A percentile compares a stretch with the other conserved stretches of the same genome.
phyloP scores from a whole-genome alignment of 2,888 invertebrate genomes.

The Acleris holmiana region DNA sequence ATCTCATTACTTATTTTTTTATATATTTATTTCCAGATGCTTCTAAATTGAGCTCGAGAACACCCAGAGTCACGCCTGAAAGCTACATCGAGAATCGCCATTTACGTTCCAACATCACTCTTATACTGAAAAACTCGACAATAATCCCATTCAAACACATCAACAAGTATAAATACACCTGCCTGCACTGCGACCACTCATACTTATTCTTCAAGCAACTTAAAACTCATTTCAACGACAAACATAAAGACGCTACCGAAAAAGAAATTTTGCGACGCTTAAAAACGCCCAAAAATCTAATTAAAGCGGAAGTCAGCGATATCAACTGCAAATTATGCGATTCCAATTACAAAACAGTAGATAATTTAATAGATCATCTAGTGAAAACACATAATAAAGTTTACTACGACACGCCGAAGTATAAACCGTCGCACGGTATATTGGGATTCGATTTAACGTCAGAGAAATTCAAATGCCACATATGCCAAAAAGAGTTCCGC shows the following conservation, averaged over 20 bases:
- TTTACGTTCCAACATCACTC: conserved; percentile 41
- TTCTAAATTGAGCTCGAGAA: conserved; percentile 10
- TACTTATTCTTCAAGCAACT: conserved; percentile 41
- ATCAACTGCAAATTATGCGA: conserved; percentile 45
- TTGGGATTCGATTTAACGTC: conserved; percentile 46
- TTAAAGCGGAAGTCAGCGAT: conserved; percentile 47
- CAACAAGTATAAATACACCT: conserved; percentile 42
- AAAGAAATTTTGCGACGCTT: conserved; percentile 34
- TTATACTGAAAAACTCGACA: conserved; percentile 41
- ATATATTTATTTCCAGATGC: conserved; percentile 6
- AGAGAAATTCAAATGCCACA: conserved; percentile 43
- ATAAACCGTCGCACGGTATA: conserved; percentile 45
- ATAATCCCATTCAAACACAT: conserved; percentile 41
- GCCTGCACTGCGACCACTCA: conserved; percentile 44
- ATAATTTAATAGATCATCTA: conserved; percentile 44
- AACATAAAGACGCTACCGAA: conserved; percentile 33
- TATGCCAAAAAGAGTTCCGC: conserved; percentile 44
- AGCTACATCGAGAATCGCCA: conserved; percentile 39
- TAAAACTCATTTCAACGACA: conserved; percentile 33
- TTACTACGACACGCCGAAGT: conserved; percentile 34
- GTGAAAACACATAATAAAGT: conserved; percentile 38
- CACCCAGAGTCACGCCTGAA: conserved; percentile 26
- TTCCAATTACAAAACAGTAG: conserved; percentile 40
- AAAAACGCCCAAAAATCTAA: conserved; percentile 44
- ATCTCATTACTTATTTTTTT: too few relatives aligned